Evolutionary conservation across 2,888 invertebrate genomes (phyloP).

Genomic region (Diarsia rubi): DNA sequence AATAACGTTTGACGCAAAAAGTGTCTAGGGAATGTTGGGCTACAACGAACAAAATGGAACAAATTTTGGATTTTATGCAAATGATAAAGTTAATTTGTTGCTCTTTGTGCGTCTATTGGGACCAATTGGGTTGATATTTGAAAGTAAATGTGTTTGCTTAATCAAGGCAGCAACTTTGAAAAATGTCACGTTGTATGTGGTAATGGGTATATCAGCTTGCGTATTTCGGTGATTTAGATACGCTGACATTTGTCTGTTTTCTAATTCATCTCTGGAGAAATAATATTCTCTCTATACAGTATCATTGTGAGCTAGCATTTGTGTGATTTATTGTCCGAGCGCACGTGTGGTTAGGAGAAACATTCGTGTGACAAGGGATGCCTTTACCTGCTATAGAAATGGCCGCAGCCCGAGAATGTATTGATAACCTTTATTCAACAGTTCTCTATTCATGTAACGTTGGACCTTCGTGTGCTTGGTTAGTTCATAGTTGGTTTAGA

Average conservation of each 20-base stretch:
- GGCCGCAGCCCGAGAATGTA: conserved; percentile 73
- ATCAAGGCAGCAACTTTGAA: conserved; percentile 22
- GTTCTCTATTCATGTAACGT: conserved; percentile 78
- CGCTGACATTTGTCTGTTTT: conserved; percentile 15
- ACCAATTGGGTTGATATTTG: conserved; percentile 46
- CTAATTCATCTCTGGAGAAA: conserved; percentile 44
- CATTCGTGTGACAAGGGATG: conserved; percentile 83
- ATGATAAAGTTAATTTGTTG: conserved; percentile 53
- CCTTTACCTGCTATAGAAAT: conserved; percentile 86
- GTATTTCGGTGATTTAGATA: conserved; percentile 13
- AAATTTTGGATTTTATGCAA: conserved; percentile 48
- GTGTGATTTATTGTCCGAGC: conserved; percentile 83
- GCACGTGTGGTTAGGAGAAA: conserved; percentile 83
- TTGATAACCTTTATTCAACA: conserved; percentile 84
- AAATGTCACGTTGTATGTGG: not conserved
- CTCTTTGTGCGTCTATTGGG: conserved; percentile 42
- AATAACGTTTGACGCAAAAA: conserved; percentile 22
- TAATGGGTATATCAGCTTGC: not conserved
- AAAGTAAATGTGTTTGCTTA: conserved; percentile 39
- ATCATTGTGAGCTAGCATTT: conserved; percentile 73
- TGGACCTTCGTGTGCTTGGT: conserved; percentile 78
- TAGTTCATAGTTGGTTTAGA: conserved; percentile 68
- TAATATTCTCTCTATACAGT: conserved; percentile 64
- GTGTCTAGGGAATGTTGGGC: conserved; percentile 36
- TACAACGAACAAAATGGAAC: conserved; percentile 36